Base-by-base conservation (phyloP, 2,113 vertebrate species). In the Carassius carassius region DNA sequence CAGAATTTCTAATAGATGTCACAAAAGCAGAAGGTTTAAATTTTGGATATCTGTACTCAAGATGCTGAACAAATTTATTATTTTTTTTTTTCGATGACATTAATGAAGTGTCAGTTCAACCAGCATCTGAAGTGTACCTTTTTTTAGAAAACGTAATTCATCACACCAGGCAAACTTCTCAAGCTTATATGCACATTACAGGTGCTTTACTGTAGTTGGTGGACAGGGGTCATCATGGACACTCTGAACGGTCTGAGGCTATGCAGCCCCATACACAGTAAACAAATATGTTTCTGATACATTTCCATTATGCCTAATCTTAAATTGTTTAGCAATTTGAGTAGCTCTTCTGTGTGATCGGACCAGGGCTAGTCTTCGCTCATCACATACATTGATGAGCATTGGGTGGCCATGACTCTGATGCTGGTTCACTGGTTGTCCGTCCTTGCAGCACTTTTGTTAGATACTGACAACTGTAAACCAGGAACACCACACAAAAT, bases 41-140 rank as follows among this genome's bases (percentile, higher is more conserved):
- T 23, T 5, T 11, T 74, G 3, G 16, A 8, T 2, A 23, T 54
- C 47, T 29, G 11, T 76, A 29, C 82, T 74, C n/a, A 63, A 49
- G 47, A 60, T 17, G 21, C 14, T 74, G 37, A 82, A 54, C 4
- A 51, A 62, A 6, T 29, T 29, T 29, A 62, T 63, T 60, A 12
- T 9, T 44, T 9, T 41, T 83, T 81, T 23, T 32, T 23, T 51
- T 49, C 70, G 3, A 21, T 81, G 2, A 14, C 58, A 88, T 35
- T 7, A 78, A 86, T 37, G 29, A 29, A 29, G 29, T 41, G 23
- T 41, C 74, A 72, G 49, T 72, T 67, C 65, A 35, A 69, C 3
- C 9, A 9, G 17, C 17, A 69, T 69, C 65, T 11, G 17, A 37
- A 37, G 9, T 37, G 5, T 17, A 37, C 32, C 16, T 37, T 3